Percentiles rank a stretch among this genome's conserved stretches.
phyloP scores from a whole-genome alignment of 2,888 invertebrate species.

The Cyaniris semiargus region DNA sequence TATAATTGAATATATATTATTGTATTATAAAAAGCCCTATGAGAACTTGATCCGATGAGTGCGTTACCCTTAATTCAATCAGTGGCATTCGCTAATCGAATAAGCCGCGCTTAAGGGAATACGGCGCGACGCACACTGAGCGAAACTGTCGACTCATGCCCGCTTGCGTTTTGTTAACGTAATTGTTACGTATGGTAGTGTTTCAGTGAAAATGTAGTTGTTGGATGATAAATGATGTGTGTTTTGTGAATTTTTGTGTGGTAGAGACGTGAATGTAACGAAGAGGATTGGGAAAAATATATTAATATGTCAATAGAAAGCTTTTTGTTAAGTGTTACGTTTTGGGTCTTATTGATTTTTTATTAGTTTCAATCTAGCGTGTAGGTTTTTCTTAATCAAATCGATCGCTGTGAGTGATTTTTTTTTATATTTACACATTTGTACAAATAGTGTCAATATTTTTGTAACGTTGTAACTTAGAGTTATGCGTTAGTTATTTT shows the following conservation, averaged over 20 bases:
- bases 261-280: too few relatives aligned
- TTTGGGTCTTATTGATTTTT: neutral
- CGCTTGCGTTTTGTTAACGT: slow-evolving; percentile 34
- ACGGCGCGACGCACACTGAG: slow-evolving; percentile 53
- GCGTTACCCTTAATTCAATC: slow-evolving; percentile 77
- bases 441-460: neutral
- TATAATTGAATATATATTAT: slow-evolving; percentile 30
- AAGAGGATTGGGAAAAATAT: too few relatives aligned
- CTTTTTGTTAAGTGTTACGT: neutral
- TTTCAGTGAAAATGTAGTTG: neutral
- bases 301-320: too few relatives aligned
- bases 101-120: slow-evolving; percentile 72
- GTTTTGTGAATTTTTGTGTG: neutral
- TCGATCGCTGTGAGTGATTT: neutral
- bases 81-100: slow-evolving; percentile 73
- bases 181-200: slow-evolving; percentile 20
- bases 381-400: neutral
- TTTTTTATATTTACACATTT: neutral
- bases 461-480: neutral
- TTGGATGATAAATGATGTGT: neutral
- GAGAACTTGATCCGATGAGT: slow-evolving; percentile 54
- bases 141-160: slow-evolving; percentile 48
- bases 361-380: neutral
- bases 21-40: slow-evolving; percentile 47
- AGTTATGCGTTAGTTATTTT: neutral